Conservation (phyloP, 2,888 invertebrate genomes). For the Encarsia formosa region DNA sequence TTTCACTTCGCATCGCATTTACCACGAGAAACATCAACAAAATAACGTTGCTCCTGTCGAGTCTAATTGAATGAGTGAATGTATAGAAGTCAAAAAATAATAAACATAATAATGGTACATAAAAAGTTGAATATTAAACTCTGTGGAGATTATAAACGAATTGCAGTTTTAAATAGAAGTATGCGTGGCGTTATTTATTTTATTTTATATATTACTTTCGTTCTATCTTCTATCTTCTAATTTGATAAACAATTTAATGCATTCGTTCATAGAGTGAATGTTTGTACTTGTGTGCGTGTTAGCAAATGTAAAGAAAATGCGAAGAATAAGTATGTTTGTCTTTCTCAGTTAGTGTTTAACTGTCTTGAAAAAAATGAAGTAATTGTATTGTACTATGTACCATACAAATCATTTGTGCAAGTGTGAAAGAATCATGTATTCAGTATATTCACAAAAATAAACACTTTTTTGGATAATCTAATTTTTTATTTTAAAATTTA, state of each 20-base stretch:
- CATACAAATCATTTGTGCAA: conserved; percentile 36
- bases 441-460: conserved; percentile 41
- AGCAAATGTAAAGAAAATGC: conserved; percentile 8
- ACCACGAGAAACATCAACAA: conserved; percentile 29
- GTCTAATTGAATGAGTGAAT: background rate
- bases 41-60: conserved; percentile 21
- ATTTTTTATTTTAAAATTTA: conserved; percentile 14
- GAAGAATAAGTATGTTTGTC: conserved; percentile 17
- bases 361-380: conserved; percentile 23
- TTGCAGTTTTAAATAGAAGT: conserved; percentile 30
- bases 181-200: conserved; percentile 44
- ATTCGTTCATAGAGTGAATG: conserved; percentile 22
- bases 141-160: conserved; percentile 23
- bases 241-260: conserved; percentile 35
- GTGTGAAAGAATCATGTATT: conserved; percentile 33
- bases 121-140: too few relatives aligned
- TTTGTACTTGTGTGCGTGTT: conserved; percentile 26
- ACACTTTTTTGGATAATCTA: conserved; percentile 42
- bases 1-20: conserved; percentile 33
- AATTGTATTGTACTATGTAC: conserved; percentile 46
- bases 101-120: too few relatives aligned
- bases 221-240: conserved; percentile 41
- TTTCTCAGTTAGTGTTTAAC: conserved; percentile 24
- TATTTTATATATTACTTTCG: conserved; percentile 44
- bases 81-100: too few relatives aligned